Percentiles rank a stretch among this genome's conserved stretches.
Conservation (phyloP, 2,797 vertebrate species). For the Sebastes nivosus region DNA sequence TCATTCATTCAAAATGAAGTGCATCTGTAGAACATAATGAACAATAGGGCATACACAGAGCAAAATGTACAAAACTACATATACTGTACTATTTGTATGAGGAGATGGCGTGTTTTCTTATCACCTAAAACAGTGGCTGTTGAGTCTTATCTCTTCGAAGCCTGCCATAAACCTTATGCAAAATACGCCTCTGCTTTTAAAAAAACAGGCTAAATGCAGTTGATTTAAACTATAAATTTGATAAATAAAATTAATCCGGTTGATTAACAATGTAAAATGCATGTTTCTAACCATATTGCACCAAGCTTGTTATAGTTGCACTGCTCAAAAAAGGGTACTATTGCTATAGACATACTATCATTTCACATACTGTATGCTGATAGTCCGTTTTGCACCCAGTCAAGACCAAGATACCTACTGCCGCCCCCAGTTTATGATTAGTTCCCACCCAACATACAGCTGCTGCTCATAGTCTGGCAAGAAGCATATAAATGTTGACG, state of each 20-base stretch:
- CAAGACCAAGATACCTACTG: neutral
- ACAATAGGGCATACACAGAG: neutral
- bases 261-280: neutral
- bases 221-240: neutral
- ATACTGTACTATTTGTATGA: too few relatives aligned
- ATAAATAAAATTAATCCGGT: neutral
- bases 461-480: neutral
- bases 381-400: neutral
- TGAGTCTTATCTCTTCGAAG: neutral
- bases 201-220: neutral
- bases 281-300: neutral
- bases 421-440: too few relatives aligned
- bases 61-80: neutral
- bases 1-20: neutral
- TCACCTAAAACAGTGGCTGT: neutral
- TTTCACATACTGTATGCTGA: neutral
- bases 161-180: neutral
- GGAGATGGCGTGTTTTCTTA: neutral
- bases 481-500: neutral
- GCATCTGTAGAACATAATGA: neutral
- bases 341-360: neutral
- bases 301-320: neutral
- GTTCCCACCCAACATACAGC: neutral
- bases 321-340: neutral
- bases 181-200: neutral